Evolutionary conservation across 2,888 invertebrate genomes (phyloP).

Genomic region (Drosophila helvetica): DNA sequence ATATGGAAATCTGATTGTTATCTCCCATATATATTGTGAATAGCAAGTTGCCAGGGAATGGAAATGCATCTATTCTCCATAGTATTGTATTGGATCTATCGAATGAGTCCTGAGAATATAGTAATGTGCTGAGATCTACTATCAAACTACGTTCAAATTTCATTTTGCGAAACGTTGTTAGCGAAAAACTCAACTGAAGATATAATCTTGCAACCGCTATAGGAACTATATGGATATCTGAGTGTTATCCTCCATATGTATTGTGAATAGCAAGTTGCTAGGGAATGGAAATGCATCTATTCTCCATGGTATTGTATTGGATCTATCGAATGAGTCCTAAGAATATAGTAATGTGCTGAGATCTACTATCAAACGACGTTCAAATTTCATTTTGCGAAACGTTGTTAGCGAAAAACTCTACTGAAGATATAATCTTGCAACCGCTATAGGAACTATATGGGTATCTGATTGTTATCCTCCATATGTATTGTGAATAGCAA

Average conservation of each 20-base stretch:
- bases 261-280: neutral
- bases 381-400: conserved; percentile 26
- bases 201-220: conserved; percentile 41
- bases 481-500: neutral
- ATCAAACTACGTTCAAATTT: conserved; percentile 65
- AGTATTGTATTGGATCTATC: too few relatives aligned
- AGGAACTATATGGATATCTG: neutral
- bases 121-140: conserved; percentile 67
- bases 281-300: too few relatives aligned
- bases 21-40: neutral
- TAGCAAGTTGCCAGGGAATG: neutral
- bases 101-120: neutral
- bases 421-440: conserved; percentile 46
- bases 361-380: conserved; percentile 73
- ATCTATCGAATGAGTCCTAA: neutral
- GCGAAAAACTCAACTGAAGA: conserved; percentile 64
- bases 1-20: neutral
- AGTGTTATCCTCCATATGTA: neutral
- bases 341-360: conserved; percentile 53
- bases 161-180: conserved; percentile 51
- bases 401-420: conserved; percentile 72
- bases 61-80: too few relatives aligned
- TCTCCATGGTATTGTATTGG: too few relatives aligned
- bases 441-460: neutral
- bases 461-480: neutral